phyloP scores from a whole-genome alignment of 1,140 invertebrate genomes.

The Drosophila fuyamai region DNA sequence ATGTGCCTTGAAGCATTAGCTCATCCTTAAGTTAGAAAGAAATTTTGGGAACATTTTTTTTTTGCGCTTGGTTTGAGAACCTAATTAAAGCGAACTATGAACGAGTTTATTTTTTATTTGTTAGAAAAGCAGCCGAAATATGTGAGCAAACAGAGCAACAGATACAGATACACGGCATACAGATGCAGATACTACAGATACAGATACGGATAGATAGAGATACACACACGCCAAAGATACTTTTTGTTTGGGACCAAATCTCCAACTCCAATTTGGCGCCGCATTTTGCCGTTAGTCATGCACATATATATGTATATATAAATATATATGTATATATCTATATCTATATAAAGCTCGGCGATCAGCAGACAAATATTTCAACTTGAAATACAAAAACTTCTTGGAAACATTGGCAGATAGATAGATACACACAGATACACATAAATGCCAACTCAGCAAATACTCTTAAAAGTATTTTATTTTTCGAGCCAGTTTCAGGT shows the following conservation, averaged over 20 bases:
- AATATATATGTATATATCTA: slow-evolving; percentile 6
- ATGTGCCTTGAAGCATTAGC: slow-evolving; percentile 1
- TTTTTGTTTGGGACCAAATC: slow-evolving; percentile 38
- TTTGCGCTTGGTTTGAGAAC: slow-evolving; percentile 43
- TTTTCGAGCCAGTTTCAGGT: slow-evolving; percentile 50
- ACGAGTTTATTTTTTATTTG: slow-evolving; percentile 47
- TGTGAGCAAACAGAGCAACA: slow-evolving; percentile 41
- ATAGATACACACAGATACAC: slow-evolving; percentile 4
- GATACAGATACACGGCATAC: slow-evolving; percentile 21
- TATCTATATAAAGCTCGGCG: slow-evolving; percentile 30
- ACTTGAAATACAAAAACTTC: slow-evolving; percentile 58
- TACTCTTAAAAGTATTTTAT: slow-evolving; percentile 38
- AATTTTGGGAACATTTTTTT: slow-evolving; percentile 12
- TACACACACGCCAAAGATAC: slow-evolving; percentile 46
- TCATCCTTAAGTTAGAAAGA: slow-evolving; percentile 2
- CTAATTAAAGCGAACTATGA: slow-evolving; percentile 69
- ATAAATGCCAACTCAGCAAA: slow-evolving; percentile 60
- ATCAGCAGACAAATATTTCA: slow-evolving; percentile 49
- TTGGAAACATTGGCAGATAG: slow-evolving; percentile 51
- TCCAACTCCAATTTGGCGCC: slow-evolving; percentile 36
- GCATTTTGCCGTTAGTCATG: slow-evolving; percentile 59
- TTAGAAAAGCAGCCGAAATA: slow-evolving; percentile 60
- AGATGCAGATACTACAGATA: slow-evolving; percentile 19
- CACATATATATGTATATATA: slow-evolving; percentile 27
- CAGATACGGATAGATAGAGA: slow-evolving; percentile 26